Evolutionary conservation across 1,140 invertebrate species (phyloP), one percentile per base, ranked within the genome.

Genomic region (Ridgeia piscesae): DNA sequence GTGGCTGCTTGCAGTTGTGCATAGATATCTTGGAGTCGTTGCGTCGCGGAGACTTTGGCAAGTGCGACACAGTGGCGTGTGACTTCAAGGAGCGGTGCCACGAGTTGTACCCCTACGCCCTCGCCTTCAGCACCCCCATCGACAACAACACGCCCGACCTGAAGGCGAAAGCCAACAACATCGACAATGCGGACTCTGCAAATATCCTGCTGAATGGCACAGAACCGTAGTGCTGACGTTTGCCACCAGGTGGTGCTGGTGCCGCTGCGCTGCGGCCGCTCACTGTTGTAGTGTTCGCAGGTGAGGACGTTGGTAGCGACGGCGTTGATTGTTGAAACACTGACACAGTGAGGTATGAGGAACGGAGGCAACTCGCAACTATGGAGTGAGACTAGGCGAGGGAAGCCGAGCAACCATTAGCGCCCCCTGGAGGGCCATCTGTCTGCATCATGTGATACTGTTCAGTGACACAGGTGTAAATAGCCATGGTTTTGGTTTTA

Each of bases 1-100:
- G 91, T 93, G 94, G 93, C 93, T 92, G 92, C 92, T 96, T 96
- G 31, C 95, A 98, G 97, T 97, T 97, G 95, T 98, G 98, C 96
- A 97, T 97, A 92, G 97, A 97, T 93, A 97, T 98, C 34, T 96
- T 98, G 92, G 97, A 97, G 92, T 97, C 97, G 93, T 96, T 99
- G 94, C 97, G 97, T 93, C 97, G 97, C 92, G 98, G 97, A 89
- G 97, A 98, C 93, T 98, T 98, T 95, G 98, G 98, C 89, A 95
- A 96, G 48, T 97, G 97, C 95, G 97, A 97, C 89, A 95, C 97
- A 42, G 96, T 97, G 93, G 97, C 97, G 91, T 96, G 97, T 93
- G 96, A 97, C 35, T 99, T 97, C 95, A 97, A 97, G 94, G 96
- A 96, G 34, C 96, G 96, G 94, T 98, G 98, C 95, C 97, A 97